Evolutionary conservation across 2,888 invertebrate genomes (phyloP).

Genomic region (Nephrotoma guestfalica): DNA sequence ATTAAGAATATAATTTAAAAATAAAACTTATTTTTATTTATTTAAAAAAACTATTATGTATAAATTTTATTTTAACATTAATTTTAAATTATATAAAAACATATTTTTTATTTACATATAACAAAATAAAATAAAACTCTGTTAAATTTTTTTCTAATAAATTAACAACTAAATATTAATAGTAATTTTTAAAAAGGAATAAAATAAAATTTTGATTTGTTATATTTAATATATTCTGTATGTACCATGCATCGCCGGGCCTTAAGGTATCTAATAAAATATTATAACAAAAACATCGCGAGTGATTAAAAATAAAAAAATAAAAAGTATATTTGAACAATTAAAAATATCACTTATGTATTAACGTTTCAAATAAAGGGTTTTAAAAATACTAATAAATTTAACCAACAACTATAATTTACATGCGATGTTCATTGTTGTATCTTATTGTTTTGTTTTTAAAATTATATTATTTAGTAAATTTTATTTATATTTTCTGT

Average conservation of each 20-base stretch:
- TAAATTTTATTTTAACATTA: neutral
- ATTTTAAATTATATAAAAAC: neutral
- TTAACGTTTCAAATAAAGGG: neutral
- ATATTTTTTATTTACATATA: neutral
- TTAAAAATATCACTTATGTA: neutral
- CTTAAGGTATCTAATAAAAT: neutral
- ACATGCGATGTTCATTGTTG: too few relatives aligned
- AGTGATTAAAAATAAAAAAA: neutral
- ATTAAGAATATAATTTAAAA: neutral
- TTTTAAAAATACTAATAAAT: neutral
- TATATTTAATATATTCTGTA: neutral
- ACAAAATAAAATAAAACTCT: neutral
- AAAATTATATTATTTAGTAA: too few relatives aligned
- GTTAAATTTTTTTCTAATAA: neutral
- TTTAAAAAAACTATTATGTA: neutral
- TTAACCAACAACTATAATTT: neutral
- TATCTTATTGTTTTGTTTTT: too few relatives aligned
- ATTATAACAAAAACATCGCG: neutral
- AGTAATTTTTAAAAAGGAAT: neutral
- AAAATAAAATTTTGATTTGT: neutral
- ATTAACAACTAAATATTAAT: neutral
- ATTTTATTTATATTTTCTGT: too few relatives aligned
- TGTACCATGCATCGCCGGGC: neutral
- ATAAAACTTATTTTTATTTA: neutral
- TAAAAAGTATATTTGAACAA: neutral